These are phyloP conservation scores for Sarcophaga rosellei DNA, from an alignment of 2,888 invertebrate species.

Conservation along the genomic window DNA sequence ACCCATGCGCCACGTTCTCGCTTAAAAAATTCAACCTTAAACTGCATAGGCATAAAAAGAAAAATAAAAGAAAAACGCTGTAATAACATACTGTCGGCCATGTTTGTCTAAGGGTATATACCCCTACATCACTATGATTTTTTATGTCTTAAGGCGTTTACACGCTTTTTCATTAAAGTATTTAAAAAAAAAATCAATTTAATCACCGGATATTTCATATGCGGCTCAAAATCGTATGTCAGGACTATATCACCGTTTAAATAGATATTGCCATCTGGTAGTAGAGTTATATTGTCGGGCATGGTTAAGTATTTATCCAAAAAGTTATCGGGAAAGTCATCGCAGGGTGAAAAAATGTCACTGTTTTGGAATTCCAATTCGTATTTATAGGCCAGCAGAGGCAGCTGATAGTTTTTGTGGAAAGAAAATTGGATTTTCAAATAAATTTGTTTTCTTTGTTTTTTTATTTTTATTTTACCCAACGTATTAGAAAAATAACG, in stretches of 20 bases:
- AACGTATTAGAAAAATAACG: too few species aligned
- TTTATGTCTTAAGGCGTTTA: too few species aligned
- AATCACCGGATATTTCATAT: constrained; percentile 7
- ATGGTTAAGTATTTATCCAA: neutral
- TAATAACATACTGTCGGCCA: too few species aligned
- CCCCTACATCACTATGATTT: too few species aligned
- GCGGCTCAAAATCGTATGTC: neutral
- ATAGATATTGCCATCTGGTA: neutral
- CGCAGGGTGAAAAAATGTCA: neutral
- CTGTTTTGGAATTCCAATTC: neutral
- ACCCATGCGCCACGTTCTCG: constrained; percentile 15
- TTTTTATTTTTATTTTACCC: too few species aligned
- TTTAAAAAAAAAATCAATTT: neutral
- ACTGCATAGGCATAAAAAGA: neutral
- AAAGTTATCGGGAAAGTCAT: constrained; percentile 14
- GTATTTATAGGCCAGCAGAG: neutral
- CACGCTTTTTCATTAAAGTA: too few species aligned
- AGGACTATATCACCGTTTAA: neutral
- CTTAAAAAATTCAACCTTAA: neutral
- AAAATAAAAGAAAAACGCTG: too few species aligned
- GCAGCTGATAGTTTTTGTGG: neutral
- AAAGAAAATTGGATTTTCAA: neutral
- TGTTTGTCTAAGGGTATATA: too few species aligned
- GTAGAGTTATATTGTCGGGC: constrained; percentile 9
- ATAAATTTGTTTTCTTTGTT: too few species aligned